Percentiles rank a stretch among this genome's conserved stretches.
phyloP scores from a whole-genome alignment of 2,797 vertebrate species.

The Sebastes vulpes region DNA sequence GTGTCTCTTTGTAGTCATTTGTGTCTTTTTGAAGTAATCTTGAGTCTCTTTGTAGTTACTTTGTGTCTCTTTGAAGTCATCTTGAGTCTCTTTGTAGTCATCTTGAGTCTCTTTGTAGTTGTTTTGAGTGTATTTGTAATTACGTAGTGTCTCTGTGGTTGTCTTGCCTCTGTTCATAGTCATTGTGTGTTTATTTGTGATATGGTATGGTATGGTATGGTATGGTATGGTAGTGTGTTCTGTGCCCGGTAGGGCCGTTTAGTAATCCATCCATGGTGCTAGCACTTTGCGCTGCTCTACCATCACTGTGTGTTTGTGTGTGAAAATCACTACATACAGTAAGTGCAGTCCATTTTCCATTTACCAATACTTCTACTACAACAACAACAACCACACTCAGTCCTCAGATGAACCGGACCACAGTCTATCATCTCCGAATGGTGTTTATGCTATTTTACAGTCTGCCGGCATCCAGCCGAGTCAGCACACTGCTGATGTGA shows the following conservation, averaged over 20 bases:
- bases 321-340: background rate
- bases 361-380: background rate
- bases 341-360: background rate
- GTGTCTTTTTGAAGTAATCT: too few relatives aligned
- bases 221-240: too few relatives aligned
- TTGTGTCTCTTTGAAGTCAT: too few relatives aligned
- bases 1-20: too few relatives aligned
- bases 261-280: background rate
- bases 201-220: too few relatives aligned
- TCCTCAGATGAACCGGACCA: background rate
- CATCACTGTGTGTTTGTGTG: background rate
- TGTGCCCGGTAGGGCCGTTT: background rate
- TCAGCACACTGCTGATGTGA: slow-evolving; percentile 26
- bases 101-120: background rate
- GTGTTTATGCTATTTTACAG: slow-evolving; percentile 18
- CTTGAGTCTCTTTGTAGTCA: background rate
- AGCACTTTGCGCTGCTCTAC: background rate
- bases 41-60: too few relatives aligned
- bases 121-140: background rate
- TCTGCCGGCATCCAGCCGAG: slow-evolving; percentile 20
- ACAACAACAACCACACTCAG: background rate
- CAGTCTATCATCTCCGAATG: slow-evolving; percentile 1
- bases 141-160: background rate
- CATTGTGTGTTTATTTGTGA: background rate
- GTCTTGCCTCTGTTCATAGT: background rate